These are phyloP conservation scores for Spizaetus ornatus DNA, from an alignment of 2,113 vertebrate genomes.

Conservation along the genomic window DNA sequence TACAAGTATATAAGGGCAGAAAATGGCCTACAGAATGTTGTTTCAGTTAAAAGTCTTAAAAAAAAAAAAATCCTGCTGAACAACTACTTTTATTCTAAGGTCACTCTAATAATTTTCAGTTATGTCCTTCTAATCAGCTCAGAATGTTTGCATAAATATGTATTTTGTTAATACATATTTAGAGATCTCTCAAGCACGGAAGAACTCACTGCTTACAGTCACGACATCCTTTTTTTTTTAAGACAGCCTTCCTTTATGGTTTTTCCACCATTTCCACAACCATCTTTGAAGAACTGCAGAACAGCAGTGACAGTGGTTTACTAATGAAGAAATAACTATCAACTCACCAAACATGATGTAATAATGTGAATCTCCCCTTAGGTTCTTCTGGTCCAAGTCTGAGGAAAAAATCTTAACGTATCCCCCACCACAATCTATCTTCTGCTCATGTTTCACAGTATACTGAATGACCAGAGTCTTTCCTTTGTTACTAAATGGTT, in stretches of 20 bases:
- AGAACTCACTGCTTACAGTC: not conserved
- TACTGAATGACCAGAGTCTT: slow-evolving; percentile 83
- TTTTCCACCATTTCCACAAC: not conserved
- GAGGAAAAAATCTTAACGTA: slow-evolving; percentile 85
- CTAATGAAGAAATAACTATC: not conserved
- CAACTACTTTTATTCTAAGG: not conserved
- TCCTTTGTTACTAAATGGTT: slow-evolving; percentile 83
- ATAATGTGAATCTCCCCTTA: slow-evolving; percentile 80
- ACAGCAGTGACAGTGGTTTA: not conserved
- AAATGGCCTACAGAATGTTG: not conserved
- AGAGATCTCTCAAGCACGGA: not conserved
- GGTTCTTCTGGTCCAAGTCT: slow-evolving; percentile 76
- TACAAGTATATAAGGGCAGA: not conserved
- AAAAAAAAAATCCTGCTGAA: not conserved
- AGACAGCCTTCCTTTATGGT: not conserved
- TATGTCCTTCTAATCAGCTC: not conserved
- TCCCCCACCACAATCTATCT: slow-evolving; percentile 87
- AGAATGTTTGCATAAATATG: not conserved
- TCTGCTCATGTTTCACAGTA: slow-evolving; percentile 88
- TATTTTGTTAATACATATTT: not conserved
- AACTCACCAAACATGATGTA: slow-evolving; percentile 88
- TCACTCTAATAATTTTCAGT: not conserved
- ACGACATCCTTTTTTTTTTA: not conserved
- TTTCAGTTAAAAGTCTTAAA: not conserved
- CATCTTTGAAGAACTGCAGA: not conserved